phyloP scores from a whole-genome alignment of 2,888 invertebrate genomes.

The Ophioninae sp. region DNA sequence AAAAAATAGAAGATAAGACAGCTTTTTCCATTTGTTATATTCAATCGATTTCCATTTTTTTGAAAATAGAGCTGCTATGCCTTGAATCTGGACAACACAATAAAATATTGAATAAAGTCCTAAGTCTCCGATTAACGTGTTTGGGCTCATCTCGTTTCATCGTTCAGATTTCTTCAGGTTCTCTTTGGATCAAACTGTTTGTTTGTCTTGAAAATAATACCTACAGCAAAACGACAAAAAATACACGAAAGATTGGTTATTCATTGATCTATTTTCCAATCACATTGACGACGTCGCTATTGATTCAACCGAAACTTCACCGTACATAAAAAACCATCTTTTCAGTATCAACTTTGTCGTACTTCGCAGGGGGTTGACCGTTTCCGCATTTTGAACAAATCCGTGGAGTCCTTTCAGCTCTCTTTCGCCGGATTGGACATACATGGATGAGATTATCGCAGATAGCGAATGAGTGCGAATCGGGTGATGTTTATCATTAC shows the following conservation, averaged over 20 bases:
- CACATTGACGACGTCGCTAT: slow-evolving; percentile 35
- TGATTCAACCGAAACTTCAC: slow-evolving; percentile 49
- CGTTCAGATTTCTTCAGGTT: background rate
- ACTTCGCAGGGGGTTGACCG: slow-evolving; percentile 16
- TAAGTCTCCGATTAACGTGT: background rate
- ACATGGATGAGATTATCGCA: background rate
- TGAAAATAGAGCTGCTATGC: no score
- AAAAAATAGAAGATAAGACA: background rate
- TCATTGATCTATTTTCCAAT: slow-evolving; percentile 28
- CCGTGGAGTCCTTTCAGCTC: slow-evolving; percentile 4
- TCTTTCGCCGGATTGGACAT: background rate
- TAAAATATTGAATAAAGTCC: background rate
- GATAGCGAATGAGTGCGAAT: background rate
- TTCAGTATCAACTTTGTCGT: background rate
- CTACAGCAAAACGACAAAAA: background rate
- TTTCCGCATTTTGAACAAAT: slow-evolving; percentile 23
- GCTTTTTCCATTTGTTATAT: background rate
- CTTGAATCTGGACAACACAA: no score
- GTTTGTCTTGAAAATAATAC: background rate
- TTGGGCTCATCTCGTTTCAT: background rate
- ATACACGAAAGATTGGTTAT: background rate
- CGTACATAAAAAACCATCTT: background rate
- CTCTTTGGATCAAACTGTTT: background rate
- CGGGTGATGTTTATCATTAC: background rate
- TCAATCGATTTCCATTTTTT: no score